These are phyloP conservation scores for Apistogramma diplotaenia DNA, from an alignment of 2,113 vertebrate genomes.

Conservation along the genomic window DNA sequence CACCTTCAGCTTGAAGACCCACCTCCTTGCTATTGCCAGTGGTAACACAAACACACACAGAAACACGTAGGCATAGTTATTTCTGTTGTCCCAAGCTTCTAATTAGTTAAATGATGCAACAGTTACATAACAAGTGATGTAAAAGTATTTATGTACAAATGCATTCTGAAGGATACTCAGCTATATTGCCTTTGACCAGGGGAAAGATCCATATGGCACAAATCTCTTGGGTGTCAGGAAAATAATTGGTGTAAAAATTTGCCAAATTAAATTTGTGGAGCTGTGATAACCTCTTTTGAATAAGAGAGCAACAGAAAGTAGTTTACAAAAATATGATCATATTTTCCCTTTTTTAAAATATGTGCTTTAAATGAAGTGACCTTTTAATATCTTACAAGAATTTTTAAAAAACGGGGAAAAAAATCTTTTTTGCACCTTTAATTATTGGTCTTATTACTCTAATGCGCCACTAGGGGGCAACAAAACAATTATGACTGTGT, in stretches of 20 bases:
- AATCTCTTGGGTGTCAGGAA: background rate
- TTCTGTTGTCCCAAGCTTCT: background rate
- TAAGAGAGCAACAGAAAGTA: background rate
- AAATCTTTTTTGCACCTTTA: rapidly evolving
- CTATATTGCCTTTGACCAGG: rapidly evolving
- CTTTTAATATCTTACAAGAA: background rate
- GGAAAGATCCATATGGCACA: background rate
- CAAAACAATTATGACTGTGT: rapidly evolving
- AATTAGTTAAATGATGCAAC: background rate
- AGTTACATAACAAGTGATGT: background rate
- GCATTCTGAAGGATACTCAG: background rate
- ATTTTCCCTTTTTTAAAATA: rapidly evolving
- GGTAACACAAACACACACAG: slow-evolving; percentile 56
- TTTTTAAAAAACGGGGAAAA: background rate
- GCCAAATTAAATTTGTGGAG: background rate
- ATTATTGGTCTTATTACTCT: background rate
- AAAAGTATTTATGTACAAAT: background rate
- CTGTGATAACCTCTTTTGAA: background rate
- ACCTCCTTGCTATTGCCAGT: slow-evolving; percentile 68
- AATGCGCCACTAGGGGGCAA: background rate
- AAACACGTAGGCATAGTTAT: background rate
- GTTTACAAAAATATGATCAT: rapidly evolving
- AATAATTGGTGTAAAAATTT: background rate
- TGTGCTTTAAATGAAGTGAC: background rate
- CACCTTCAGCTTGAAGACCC: slow-evolving; percentile 73